phyloP scores from a whole-genome alignment of 2,113 vertebrate species.

The Halichoerus grypus region DNA sequence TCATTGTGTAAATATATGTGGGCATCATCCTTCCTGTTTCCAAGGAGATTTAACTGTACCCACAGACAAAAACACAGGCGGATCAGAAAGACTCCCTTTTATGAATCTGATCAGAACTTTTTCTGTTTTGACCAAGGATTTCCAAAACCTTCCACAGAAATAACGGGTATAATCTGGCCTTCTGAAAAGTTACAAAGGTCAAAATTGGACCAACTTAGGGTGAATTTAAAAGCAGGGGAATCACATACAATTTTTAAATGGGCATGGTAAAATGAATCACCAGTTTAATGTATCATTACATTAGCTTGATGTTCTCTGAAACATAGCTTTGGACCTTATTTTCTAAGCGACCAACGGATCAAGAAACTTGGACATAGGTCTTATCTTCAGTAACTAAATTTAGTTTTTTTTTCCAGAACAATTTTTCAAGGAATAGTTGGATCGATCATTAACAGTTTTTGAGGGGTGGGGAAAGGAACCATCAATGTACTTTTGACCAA shows the following conservation, averaged over 20 bases:
- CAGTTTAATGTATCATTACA: not conserved
- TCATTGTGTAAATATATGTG: not conserved
- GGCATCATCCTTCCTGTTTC: not conserved
- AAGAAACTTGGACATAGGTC: not conserved
- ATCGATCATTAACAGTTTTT: not conserved
- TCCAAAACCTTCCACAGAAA: not conserved
- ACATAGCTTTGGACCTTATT: not conserved
- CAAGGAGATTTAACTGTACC: not conserved
- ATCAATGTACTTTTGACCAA: not conserved
- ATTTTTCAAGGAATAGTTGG: not conserved
- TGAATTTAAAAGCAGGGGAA: not conserved
- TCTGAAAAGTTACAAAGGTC: not conserved
- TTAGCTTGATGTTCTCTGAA: not conserved
- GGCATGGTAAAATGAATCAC: not conserved
- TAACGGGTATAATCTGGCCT: not conserved
- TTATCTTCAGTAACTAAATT: not conserved
- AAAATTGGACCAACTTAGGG: not conserved
- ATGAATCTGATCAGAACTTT: not conserved
- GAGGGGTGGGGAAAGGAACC: fast-evolving
- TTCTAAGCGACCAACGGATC: not conserved
- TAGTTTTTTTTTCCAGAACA: not conserved
- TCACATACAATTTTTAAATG: not conserved
- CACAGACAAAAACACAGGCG: not conserved
- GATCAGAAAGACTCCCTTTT: not conserved
- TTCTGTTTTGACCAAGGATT: not conserved